phyloP scores from a whole-genome alignment of 37 sponge, comb jelly and placozoan genomes.

The Beroe forskalii region DNA sequence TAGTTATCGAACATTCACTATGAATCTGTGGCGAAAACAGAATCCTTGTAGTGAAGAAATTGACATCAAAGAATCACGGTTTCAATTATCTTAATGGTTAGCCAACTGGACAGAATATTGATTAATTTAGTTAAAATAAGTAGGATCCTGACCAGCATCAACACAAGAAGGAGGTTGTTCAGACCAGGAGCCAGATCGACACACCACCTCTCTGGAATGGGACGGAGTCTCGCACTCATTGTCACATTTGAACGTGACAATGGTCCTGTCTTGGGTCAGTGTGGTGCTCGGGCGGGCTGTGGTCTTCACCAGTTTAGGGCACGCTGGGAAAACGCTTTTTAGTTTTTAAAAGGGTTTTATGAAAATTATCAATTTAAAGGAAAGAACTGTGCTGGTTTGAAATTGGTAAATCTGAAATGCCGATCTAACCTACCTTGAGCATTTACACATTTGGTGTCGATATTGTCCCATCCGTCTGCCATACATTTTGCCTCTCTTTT shows the following conservation, averaged over 20 bases:
- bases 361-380: neutral
- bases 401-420: too few species aligned
- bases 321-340: constrained; percentile 1
- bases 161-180: constrained; percentile 28
- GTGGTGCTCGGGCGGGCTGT: constrained; percentile 17
- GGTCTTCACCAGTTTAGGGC: neutral
- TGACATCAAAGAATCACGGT: too few species aligned
- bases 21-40: too few species aligned
- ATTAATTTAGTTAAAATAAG: too few species aligned
- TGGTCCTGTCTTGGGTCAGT: neutral
- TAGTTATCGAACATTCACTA: too few species aligned
- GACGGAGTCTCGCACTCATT: constrained; percentile 20
- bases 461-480: constrained; percentile 40
- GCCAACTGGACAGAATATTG: too few species aligned
- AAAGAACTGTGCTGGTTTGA: too few species aligned
- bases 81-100: too few species aligned
- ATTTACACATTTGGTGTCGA: neutral
- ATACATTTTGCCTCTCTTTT: neutral
- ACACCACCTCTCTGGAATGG: neutral
- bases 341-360: neutral
- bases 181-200: neutral
- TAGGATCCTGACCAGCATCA: constrained; percentile 58
- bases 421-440: neutral
- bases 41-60: too few species aligned
- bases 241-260: constrained; percentile 30